Base-by-base conservation (phyloP, 2,113 vertebrate species). In the Asarcornis scutulata region DNA sequence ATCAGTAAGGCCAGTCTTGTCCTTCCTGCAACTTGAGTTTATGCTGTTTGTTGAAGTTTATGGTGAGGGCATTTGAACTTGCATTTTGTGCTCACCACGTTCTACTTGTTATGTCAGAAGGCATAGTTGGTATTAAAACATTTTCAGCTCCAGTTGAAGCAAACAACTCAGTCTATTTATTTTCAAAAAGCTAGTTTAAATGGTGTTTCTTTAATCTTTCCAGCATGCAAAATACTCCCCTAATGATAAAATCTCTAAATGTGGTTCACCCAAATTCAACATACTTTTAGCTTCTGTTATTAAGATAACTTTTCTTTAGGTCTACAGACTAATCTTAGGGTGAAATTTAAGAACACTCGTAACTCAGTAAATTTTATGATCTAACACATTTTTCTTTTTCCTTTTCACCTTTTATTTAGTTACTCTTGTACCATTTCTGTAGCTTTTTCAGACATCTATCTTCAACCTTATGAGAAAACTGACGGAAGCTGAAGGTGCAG, bases 391-490 rank as follows among this genome's bases (percentile, higher is more conserved):
- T 25, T 55, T 34, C 31, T 55, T 23, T 29, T 18, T 3, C 20
- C 10, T 64, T 48, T 53, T 22, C 23, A 56, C 46, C 34, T 62
- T 82, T 22, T 22, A 31, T 13, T 34, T 64, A 22, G 14, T 77
- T 67, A 55, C 13, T 0, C 0, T 46, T 75, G 16, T 44, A 83
- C 20, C 27, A 27, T 55, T 78, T 74, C 17, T 1, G 0, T 1
- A 2, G 5, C 9, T 86, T 89, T 81, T 71, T 63, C 27, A 71
- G 34, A 18, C 18, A 72, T 76, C 3, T 68, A 8, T 50, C 36
- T 88, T 32, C 63, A 67, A 2, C 3, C 11, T 86, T 58, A 9
- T 50, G 17, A 75, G 46, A 60, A 53, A 82, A 53, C 2, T 75
- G 12, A 13, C 40, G 42, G 48, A 75, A 89, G 6, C 13, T 58